Conservation (phyloP, 1,140 invertebrate species). For the Bathynomus jamesi region DNA sequence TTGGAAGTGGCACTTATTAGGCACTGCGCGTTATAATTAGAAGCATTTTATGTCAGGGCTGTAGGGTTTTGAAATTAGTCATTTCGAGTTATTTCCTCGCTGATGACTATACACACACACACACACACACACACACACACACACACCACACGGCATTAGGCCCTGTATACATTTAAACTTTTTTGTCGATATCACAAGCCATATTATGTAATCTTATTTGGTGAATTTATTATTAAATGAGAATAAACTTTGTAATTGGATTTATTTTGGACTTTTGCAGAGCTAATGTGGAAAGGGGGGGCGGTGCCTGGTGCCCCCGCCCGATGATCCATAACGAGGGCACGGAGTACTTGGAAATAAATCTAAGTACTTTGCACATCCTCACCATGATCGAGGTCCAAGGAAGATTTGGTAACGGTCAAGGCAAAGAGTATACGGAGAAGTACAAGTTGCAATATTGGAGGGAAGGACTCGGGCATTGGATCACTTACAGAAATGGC, state of each 20-base stretch:
- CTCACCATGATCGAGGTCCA: constrained; percentile 84
- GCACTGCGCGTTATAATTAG: too few relatives aligned
- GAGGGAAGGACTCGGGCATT: constrained; percentile 47
- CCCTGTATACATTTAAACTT: background rate
- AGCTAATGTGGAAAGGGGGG: constrained; percentile 73
- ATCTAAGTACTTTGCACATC: constrained; percentile 64
- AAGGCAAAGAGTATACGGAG: constrained; percentile 80
- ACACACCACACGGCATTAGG: too few relatives aligned
- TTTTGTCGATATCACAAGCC: background rate
- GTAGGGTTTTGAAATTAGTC: too few relatives aligned
- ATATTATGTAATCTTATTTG: constrained; percentile 29
- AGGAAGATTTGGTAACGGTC: constrained; percentile 85
- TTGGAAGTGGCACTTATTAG: too few relatives aligned
- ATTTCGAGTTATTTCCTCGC: too few relatives aligned
- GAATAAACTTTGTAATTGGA: too few relatives aligned
- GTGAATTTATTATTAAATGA: too few relatives aligned
- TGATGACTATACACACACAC: too few relatives aligned
- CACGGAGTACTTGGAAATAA: constrained; percentile 67
- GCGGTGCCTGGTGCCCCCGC: constrained; percentile 90
- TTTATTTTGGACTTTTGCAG: too few relatives aligned
- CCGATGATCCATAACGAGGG: constrained; percentile 49
- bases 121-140: too few relatives aligned
- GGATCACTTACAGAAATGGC: constrained; percentile 19
- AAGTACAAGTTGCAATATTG: constrained; percentile 79
- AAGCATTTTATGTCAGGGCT: too few relatives aligned